phyloP scores from a whole-genome alignment of 53 echinoderm and acorn worm genomes.

The Luidia sarsii region DNA sequence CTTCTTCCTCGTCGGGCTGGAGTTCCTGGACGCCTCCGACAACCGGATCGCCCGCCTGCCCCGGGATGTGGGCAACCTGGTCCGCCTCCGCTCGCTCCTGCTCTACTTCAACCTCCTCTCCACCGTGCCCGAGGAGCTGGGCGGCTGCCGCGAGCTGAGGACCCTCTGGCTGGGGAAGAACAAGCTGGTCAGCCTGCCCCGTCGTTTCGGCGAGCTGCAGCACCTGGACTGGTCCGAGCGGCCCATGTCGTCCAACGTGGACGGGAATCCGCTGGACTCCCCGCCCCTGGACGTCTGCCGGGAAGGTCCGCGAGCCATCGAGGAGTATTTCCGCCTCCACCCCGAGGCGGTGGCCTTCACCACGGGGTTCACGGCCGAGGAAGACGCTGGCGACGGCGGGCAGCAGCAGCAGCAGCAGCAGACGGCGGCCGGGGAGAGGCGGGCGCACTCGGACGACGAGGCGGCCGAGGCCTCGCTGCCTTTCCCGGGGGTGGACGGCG shows the following conservation, averaged over 20 bases:
- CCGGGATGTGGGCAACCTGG: conserved; percentile 67
- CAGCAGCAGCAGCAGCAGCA: conserved; percentile 19
- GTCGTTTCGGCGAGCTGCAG: conserved; percentile 66
- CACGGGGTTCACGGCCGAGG: conserved; percentile 23
- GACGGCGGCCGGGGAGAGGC: too few relatives aligned
- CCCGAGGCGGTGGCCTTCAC: conserved; percentile 37
- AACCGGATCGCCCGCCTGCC: conserved; percentile 73
- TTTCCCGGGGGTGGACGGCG: not conserved
- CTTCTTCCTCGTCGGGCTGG: conserved; percentile 68
- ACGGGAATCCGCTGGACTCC: conserved; percentile 77
- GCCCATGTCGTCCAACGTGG: conserved; percentile 81
- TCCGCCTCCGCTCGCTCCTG: conserved; percentile 65
- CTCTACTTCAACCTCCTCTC: conserved; percentile 78
- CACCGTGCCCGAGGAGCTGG: conserved; percentile 72
- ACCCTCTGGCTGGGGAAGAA: conserved; percentile 92
- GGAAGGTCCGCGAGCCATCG: conserved; percentile 70
- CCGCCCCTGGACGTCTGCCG: conserved; percentile 87
- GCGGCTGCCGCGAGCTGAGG: conserved; percentile 64
- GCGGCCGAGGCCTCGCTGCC: too few relatives aligned
- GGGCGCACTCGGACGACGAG: conserved; percentile 33
- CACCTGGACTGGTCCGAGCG: conserved; percentile 80
- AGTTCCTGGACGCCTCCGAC: conserved; percentile 87
- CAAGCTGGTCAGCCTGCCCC: conserved; percentile 64
- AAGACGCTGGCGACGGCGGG: conserved; percentile 19
- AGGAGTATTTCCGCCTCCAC: conserved; percentile 60